Base-by-base conservation (phyloP, 2,888 invertebrate species). In the Eilema caniola region DNA sequence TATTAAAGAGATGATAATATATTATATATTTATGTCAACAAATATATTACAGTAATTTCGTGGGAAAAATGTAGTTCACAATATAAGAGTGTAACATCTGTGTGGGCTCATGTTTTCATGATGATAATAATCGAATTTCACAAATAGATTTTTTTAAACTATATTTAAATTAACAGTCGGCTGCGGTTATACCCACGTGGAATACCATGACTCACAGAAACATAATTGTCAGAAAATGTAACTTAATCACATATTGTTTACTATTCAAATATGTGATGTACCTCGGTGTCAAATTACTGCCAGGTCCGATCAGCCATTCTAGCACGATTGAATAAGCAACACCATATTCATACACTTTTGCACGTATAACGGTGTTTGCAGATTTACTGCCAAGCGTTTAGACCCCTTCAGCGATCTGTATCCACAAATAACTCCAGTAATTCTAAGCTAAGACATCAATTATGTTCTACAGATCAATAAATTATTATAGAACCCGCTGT, bases 401-500 rank as follows among this genome's bases (percentile, higher is more conserved):
- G 23, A 24, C 12, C 8, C 56, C 20, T 62, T 7, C 20, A 62
- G 57, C 57, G 28, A 69, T 64, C 25, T 25, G 23, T 57, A 66
- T 41, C 23, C 14, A 62, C 37, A 23, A 69, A 62, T 41, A 65
- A 62, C 25, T 37, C 16, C 59, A 16, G 57, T 67, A 62, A 68
- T 61, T 67, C 24, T 41, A 25, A 33, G 59, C 64, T 16, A 69
- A 67, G 47, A 59, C 62, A 65, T 64, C 66, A 62, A 73, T 69
- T 69, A 67, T 61, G 28, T 64, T 67, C 31, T 57, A 61, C 56
- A 70, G 56, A 63, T 66, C 56, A 67, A 74, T 72, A 69, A 73
- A 69, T 68, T 37, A 71, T 37, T 47, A 25, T 24, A 67, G 64
- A 66, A 53, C 60, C 66, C 79, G 73, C 77, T 76, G 65, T 68